Evolutionary conservation across 2,797 vertebrate genomes (phyloP).

Genomic region (Alauda arvensis): DNA sequence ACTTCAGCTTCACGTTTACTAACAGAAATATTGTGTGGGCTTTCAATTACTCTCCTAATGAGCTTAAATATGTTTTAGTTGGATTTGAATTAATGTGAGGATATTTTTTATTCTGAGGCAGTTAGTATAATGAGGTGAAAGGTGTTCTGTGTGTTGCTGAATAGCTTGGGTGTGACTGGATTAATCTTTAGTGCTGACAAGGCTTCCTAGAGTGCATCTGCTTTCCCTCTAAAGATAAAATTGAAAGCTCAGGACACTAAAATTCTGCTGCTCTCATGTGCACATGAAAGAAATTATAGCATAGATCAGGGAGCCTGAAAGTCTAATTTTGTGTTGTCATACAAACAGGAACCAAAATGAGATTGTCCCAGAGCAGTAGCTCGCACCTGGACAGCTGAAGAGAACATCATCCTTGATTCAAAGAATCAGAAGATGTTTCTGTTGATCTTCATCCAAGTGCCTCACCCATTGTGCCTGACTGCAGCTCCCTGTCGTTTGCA

Average conservation of each 20-base stretch:
- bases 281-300: background rate
- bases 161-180: background rate
- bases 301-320: background rate
- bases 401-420: background rate
- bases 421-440: background rate
- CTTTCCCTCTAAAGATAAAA: background rate
- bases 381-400: background rate
- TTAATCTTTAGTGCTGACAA: background rate
- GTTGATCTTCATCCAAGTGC: background rate
- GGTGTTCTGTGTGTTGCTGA: background rate
- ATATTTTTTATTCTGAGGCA: background rate
- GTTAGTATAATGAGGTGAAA: background rate
- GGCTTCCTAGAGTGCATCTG: background rate
- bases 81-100: background rate
- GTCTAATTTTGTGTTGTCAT: background rate
- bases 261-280: background rate
- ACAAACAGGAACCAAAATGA: background rate
- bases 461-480: background rate
- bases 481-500: background rate
- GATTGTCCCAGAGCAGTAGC: background rate
- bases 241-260: background rate
- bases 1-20: conserved; percentile 3
- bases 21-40: conserved; percentile 5
- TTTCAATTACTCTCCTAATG: conserved; percentile 34
- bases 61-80: conserved; percentile 22